A percentile compares a stretch with the other conserved stretches of the same genome.
Conservation (phyloP, 1,140 invertebrate genomes). For the Metopolophium dirhodum region DNA sequence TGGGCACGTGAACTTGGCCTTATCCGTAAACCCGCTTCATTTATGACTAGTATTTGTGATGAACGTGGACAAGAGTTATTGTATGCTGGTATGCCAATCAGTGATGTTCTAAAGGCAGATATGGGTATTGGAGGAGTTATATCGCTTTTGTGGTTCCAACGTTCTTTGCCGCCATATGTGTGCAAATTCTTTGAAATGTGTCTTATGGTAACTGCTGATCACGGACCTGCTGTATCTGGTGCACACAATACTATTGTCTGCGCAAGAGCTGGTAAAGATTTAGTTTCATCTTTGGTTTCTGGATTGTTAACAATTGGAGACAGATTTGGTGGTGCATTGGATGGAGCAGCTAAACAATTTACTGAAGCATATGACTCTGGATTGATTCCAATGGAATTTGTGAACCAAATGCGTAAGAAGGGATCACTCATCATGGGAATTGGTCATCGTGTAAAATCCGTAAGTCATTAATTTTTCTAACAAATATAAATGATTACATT, state of each 20-base stretch:
- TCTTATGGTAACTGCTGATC: slow-evolving; percentile 98
- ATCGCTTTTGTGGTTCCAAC: slow-evolving; percentile 97
- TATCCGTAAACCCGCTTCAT: slow-evolving; percentile 98
- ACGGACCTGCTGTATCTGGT: slow-evolving; percentile 98
- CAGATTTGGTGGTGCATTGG: slow-evolving; percentile 96
- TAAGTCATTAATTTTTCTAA: slow-evolving; percentile 63
- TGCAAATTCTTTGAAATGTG: slow-evolving; percentile 99
- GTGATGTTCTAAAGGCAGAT: slow-evolving; percentile 85
- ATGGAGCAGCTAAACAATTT: slow-evolving; percentile 95
- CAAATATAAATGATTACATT: not conserved
- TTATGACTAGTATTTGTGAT: slow-evolving; percentile 99
- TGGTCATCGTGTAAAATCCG: slow-evolving; percentile 96
- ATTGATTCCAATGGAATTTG: slow-evolving; percentile 97
- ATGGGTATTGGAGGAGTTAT: slow-evolving; percentile 98
- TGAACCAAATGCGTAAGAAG: slow-evolving; percentile 95
- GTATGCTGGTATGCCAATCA: slow-evolving; percentile 99
- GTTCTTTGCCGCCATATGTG: slow-evolving; percentile 90
- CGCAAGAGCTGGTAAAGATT: slow-evolving; percentile 97
- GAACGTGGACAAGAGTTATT: slow-evolving; percentile 97
- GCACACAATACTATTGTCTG: slow-evolving; percentile 99
- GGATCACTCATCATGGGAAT: slow-evolving; percentile 99
- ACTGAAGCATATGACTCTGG: slow-evolving; percentile 93
- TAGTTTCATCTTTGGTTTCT: slow-evolving; percentile 94
- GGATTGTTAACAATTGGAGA: slow-evolving; percentile 98
- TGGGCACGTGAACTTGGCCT: slow-evolving; percentile 98